Conservation (phyloP, 2,888 invertebrate genomes). For the Eilema caniola region DNA sequence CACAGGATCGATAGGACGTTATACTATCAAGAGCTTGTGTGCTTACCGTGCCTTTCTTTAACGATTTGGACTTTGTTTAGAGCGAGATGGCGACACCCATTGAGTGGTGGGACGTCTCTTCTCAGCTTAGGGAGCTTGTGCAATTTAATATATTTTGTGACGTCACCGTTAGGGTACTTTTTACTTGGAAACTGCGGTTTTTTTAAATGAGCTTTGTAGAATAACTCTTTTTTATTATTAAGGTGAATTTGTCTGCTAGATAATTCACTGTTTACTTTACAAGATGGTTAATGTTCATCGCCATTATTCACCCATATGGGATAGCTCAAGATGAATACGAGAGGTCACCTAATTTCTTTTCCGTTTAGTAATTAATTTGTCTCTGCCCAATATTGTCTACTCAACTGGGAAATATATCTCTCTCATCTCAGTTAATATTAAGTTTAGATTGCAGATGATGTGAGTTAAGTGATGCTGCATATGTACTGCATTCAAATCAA, state of each 20-base stretch:
- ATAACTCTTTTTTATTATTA: not conserved
- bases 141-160: conserved; percentile 23
- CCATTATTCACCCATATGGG: too few species aligned
- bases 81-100: conserved; percentile 51
- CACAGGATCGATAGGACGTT: conserved; percentile 50
- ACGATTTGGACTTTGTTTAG: conserved; percentile 56
- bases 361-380: too few species aligned
- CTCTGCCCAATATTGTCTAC: not conserved
- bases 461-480: too few species aligned
- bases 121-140: conserved; percentile 28
- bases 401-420: too few species aligned
- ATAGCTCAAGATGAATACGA: too few species aligned
- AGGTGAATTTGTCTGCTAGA: not conserved
- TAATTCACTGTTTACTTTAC: not conserved
- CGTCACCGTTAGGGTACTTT: conserved; percentile 24
- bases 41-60: conserved; percentile 40
- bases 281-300: not conserved
- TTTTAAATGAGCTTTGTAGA: not conserved
- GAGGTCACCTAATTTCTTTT: too few species aligned
- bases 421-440: not conserved
- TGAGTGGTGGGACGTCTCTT: conserved; percentile 34
- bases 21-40: conserved; percentile 47
- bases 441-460: too few species aligned
- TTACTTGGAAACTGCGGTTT: not conserved
- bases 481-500: too few species aligned